Percentiles rank a stretch among this genome's conserved stretches.
Conservation (phyloP, 2,888 invertebrate species). For the Laspeyria flexula region DNA sequence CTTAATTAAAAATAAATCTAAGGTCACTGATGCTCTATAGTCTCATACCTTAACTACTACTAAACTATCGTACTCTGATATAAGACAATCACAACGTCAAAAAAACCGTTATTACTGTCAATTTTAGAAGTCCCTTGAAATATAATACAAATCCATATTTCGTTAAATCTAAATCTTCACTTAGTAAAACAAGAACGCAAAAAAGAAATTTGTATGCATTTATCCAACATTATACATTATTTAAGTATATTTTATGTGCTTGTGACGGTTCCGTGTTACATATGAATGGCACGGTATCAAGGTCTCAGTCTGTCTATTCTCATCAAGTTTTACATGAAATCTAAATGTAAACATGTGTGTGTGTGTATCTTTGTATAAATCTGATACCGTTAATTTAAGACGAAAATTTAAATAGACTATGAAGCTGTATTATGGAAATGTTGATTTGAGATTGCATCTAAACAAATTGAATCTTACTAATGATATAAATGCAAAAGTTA, state of each 20-base stretch:
- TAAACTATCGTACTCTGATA: too few relatives aligned
- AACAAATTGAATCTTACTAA: too few relatives aligned
- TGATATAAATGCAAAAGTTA: too few relatives aligned
- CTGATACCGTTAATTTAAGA: constrained; percentile 10
- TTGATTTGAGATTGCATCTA: not conserved
- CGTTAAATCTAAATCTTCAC: not conserved
- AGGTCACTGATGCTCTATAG: too few relatives aligned
- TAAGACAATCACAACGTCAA: too few relatives aligned
- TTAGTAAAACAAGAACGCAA: not conserved
- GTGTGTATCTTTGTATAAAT: constrained; percentile 25
- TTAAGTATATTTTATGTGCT: constrained; percentile 26
- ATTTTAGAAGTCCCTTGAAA: not conserved
- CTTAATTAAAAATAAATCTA: too few relatives aligned
- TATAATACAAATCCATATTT: too few relatives aligned
- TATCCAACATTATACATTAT: constrained; percentile 1
- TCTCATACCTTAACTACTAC: too few relatives aligned
- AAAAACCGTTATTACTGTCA: too few relatives aligned
- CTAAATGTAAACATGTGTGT: constrained; percentile 17
- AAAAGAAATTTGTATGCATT: constrained; percentile 10
- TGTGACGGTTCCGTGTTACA: constrained; percentile 53
- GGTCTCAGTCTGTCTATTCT: constrained; percentile 49
- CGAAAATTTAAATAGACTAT: not conserved
- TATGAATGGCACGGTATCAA: constrained; percentile 62
- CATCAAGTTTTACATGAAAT: constrained; percentile 52
- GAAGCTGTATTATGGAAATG: not conserved